These are phyloP conservation scores for Chlorops oryzae DNA, from an alignment of 1,140 invertebrate genomes.

Conservation along the genomic window DNA sequence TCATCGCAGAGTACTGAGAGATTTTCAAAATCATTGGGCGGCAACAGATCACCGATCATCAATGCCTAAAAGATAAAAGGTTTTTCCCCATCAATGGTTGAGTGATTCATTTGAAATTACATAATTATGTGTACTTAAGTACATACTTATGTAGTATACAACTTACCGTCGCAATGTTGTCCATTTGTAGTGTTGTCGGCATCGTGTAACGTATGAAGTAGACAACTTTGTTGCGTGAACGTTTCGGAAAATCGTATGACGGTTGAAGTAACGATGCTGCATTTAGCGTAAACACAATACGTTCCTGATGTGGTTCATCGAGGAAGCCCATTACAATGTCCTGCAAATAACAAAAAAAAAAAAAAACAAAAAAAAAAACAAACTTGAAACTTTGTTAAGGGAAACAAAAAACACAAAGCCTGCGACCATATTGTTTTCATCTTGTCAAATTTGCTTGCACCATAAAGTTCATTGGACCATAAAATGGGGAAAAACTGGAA, in stretches of 20 bases:
- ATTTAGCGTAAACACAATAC: constrained; percentile 53
- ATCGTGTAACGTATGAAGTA: constrained; percentile 60
- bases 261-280: constrained; percentile 42
- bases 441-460: too few species aligned
- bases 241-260: constrained; percentile 32
- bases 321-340: constrained; percentile 47
- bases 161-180: constrained; percentile 56
- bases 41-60: constrained; percentile 48
- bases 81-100: too few species aligned
- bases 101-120: neutral
- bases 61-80: constrained; percentile 16
- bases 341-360: constrained; percentile 34
- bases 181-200: constrained; percentile 51
- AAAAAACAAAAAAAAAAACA: too few species aligned
- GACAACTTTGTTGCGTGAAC: constrained; percentile 52
- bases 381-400: neutral
- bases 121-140: neutral
- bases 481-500: too few species aligned
- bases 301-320: constrained; percentile 51
- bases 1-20: constrained; percentile 69
- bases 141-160: neutral
- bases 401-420: too few species aligned
- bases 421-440: too few species aligned
- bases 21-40: constrained; percentile 66
- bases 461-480: too few species aligned